phyloP scores from a whole-genome alignment of 2,888 invertebrate genomes.

The Phania funesta region DNA sequence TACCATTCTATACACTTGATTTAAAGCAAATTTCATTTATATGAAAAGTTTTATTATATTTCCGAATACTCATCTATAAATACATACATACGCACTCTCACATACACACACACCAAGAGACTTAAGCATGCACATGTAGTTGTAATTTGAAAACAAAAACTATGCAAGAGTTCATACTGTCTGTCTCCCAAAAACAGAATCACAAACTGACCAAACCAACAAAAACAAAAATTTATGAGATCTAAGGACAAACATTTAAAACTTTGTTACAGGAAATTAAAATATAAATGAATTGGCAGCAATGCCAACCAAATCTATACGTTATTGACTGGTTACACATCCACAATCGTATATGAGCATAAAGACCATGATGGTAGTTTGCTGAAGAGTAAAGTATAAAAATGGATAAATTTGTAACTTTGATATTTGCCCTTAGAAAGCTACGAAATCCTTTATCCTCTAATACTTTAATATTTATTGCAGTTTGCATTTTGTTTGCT shows the following conservation, averaged over 20 bases:
- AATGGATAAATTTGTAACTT: not conserved
- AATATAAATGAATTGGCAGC: constrained; percentile 57
- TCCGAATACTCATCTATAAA: constrained; percentile 32
- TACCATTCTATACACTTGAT: constrained; percentile 74
- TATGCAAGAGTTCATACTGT: not conserved
- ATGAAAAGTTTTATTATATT: constrained; percentile 79
- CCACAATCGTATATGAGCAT: not conserved
- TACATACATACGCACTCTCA: not conserved
- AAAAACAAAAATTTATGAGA: constrained; percentile 33
- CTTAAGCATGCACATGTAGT: not conserved
- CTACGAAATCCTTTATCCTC: not conserved
- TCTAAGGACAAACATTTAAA: constrained; percentile 51
- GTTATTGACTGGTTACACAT: constrained; percentile 25
- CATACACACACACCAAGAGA: no score
- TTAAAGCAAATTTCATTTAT: constrained; percentile 79
- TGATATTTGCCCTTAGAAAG: constrained; percentile 13
- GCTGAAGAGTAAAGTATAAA: not conserved
- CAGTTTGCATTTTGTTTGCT: constrained; percentile 7
- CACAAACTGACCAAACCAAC: constrained; percentile 1
- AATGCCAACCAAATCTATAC: constrained; percentile 12
- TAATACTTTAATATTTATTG: constrained; percentile 38
- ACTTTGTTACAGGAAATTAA: constrained; percentile 61
- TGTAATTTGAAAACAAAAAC: not conserved
- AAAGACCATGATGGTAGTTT: not conserved
- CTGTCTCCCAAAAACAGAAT: not conserved